Evolutionary conservation across 2,888 invertebrate species (phyloP).

Genomic region (Chrysotoxum bicinctum): DNA sequence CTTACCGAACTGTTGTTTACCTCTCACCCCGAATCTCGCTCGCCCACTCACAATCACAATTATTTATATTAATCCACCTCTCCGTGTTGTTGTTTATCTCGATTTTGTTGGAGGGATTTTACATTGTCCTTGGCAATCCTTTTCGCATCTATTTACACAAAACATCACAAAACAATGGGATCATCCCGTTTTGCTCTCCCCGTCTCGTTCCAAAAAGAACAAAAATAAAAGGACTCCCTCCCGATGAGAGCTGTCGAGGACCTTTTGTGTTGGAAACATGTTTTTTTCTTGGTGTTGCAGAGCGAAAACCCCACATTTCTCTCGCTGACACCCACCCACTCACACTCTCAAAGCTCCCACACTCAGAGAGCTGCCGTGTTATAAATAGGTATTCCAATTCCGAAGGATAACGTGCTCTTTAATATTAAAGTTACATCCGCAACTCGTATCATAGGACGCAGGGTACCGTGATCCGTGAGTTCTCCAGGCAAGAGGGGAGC

Average conservation of each 20-base stretch:
- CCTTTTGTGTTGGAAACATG: conserved; percentile 21
- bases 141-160: conserved; percentile 65
- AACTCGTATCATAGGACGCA: too few species aligned
- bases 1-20: background rate
- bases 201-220: background rate
- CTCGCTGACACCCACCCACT: background rate
- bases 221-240: conserved; percentile 1
- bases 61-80: conserved; percentile 45
- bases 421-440: conserved; percentile 66
- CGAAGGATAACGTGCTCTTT: conserved; percentile 66
- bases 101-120: conserved; percentile 48
- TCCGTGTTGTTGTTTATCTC: conserved; percentile 43
- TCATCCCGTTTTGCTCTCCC: conserved; percentile 58
- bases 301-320: conserved; percentile 23
- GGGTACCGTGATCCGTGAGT: background rate
- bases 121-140: conserved; percentile 60
- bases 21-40: background rate
- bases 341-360: background rate
- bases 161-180: conserved; percentile 67
- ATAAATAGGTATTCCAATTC: conserved; percentile 38
- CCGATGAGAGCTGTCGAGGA: conserved; percentile 19
- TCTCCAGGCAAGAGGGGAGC: background rate
- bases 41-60: conserved; percentile 64
- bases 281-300: conserved; percentile 5
- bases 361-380: conserved; percentile 12